Conservation (phyloP, 2,888 invertebrate species). For the Thera obeliscata region DNA sequence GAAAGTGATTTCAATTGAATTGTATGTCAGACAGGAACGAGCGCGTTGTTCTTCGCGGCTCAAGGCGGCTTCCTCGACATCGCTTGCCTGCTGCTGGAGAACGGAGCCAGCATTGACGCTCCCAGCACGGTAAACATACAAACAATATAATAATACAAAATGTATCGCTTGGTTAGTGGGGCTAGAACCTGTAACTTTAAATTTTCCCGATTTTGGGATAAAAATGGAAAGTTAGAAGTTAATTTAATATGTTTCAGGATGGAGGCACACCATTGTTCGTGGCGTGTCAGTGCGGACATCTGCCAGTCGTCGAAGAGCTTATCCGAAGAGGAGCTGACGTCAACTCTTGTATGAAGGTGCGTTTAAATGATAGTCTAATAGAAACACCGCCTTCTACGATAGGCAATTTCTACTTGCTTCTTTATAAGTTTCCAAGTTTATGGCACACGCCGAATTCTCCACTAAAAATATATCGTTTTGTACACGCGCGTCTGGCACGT, state of each 20-base stretch:
- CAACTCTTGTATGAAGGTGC: constrained; percentile 93
- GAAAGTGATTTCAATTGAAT: neutral
- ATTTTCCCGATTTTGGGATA: too few species aligned
- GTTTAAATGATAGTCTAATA: neutral
- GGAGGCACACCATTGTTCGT: constrained; percentile 98
- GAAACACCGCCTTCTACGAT: too few species aligned
- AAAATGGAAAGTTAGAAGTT: too few species aligned
- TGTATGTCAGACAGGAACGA: constrained; percentile 92
- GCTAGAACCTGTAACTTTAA: neutral
- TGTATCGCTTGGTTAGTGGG: neutral
- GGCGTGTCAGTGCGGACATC: constrained; percentile 95
- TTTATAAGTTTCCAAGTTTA: too few species aligned
- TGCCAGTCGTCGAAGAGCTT: constrained; percentile 93
- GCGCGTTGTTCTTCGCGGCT: constrained; percentile 96
- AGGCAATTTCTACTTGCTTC: too few species aligned
- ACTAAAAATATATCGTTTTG: too few species aligned
- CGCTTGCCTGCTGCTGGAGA: constrained; percentile 90
- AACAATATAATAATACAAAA: neutral
- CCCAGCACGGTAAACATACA: constrained; percentile 84
- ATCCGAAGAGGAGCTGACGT: constrained; percentile 92
- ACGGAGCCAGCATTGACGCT: constrained; percentile 91
- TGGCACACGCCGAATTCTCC: too few species aligned
- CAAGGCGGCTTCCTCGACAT: constrained; percentile 96
- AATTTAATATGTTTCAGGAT: constrained; percentile 85
- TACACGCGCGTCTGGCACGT: too few species aligned